Conservation (phyloP, 2,888 invertebrate species). For the Morpho achilles region DNA sequence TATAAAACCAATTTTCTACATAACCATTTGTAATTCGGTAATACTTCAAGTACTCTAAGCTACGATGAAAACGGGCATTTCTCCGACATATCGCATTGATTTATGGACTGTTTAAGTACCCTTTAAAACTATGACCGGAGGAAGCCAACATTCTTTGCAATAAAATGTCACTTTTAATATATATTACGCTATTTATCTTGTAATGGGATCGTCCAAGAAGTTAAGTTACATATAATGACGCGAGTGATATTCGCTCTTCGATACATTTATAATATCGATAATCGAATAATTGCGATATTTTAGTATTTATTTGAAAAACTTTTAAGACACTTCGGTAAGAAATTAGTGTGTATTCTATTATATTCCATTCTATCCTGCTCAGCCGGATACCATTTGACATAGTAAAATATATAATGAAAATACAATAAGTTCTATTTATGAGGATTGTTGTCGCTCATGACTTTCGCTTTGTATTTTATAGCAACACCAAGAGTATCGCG, state of each 20-base stretch:
- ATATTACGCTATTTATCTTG: conserved; percentile 11
- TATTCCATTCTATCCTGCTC: too few species aligned
- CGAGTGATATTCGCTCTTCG: neutral
- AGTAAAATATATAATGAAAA: too few species aligned
- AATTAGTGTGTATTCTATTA: too few species aligned
- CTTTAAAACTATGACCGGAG: conserved; percentile 63
- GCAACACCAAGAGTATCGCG: too few species aligned
- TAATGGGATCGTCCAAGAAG: neutral
- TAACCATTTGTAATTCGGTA: conserved; percentile 58
- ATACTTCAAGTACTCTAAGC: conserved; percentile 64
- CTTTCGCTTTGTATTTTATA: too few species aligned
- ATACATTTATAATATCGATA: too few species aligned
- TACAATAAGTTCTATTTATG: too few species aligned
- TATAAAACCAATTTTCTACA: conserved; percentile 36
- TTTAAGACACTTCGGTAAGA: too few species aligned
- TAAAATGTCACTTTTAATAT: conserved; percentile 20
- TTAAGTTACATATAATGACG: neutral
- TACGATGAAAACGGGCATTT: conserved; percentile 67
- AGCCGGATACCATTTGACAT: too few species aligned
- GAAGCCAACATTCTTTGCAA: conserved; percentile 49
- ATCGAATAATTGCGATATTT: neutral
- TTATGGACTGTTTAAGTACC: conserved; percentile 71
- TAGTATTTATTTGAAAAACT: neutral
- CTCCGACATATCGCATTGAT: conserved; percentile 70
- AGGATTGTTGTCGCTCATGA: too few species aligned